These are phyloP conservation scores for Muraenolepis orangiensis DNA, from an alignment of 2,797 vertebrate species.

Conservation along the genomic window DNA sequence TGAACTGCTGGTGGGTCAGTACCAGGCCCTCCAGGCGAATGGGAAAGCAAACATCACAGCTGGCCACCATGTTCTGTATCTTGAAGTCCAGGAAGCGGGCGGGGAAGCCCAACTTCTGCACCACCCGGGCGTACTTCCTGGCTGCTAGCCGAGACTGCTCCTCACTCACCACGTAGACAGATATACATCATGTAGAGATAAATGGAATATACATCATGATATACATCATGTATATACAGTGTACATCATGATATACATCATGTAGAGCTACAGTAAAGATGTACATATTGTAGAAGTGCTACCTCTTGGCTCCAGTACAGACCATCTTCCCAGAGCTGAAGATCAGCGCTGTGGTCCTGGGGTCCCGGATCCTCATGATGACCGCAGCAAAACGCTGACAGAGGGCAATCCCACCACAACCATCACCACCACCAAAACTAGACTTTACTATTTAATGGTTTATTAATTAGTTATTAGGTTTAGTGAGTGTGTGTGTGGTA, in stretches of 20 bases:
- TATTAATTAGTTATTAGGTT: no score
- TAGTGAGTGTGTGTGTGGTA: background rate
- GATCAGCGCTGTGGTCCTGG: conserved; percentile 92
- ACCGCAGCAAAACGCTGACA: conserved; percentile 91
- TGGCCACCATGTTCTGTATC: conserved; percentile 98
- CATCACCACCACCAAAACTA: no score
- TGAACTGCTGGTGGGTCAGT: conserved; percentile 93
- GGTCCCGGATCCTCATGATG: conserved; percentile 95
- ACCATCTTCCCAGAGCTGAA: conserved; percentile 99
- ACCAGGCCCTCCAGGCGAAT: conserved; percentile 90
- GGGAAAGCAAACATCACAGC: conserved; percentile 92
- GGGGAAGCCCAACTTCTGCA: conserved; percentile 94
- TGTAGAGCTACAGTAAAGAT: background rate
- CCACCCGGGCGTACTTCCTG: conserved; percentile 89
- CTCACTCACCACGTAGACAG: conserved; percentile 67
- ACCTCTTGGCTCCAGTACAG: conserved; percentile 97
- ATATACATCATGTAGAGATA: no score
- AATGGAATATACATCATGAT: no score
- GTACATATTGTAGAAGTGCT: background rate
- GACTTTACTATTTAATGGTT: no score
- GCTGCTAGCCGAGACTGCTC: conserved; percentile 92
- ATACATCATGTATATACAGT: background rate
- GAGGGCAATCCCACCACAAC: background rate
- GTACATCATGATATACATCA: background rate
- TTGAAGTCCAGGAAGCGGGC: conserved; percentile 95